These are phyloP conservation scores for Calameuta filiformis DNA, from an alignment of 2,888 invertebrate species.

Conservation along the genomic window DNA sequence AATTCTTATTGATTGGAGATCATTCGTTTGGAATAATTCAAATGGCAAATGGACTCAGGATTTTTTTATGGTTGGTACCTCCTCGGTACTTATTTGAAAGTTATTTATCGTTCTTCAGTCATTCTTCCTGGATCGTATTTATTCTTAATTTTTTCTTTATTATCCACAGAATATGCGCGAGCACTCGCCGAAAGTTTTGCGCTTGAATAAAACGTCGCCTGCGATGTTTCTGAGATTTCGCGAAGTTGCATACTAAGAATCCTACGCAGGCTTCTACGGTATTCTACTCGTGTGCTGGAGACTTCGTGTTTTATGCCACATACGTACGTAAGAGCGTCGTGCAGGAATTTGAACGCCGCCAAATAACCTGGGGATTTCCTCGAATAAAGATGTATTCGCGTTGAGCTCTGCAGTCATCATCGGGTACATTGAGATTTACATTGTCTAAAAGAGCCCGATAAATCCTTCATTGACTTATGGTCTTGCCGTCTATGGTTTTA, in stretches of 20 bases:
- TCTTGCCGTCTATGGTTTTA: neutral
- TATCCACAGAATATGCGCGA: neutral
- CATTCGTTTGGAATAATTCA: neutral
- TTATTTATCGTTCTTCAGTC: neutral
- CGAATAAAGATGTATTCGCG: slow-evolving; percentile 17
- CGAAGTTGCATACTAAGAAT: slow-evolving; percentile 11
- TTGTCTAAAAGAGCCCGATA: neutral
- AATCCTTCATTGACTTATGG: neutral
- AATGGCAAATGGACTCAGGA: neutral
- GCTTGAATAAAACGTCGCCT: slow-evolving; percentile 6
- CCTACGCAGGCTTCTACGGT: slow-evolving; percentile 10
- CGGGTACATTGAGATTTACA: neutral
- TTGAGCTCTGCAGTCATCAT: neutral
- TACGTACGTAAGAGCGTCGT: slow-evolving; percentile 23
- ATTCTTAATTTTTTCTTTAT: neutral
- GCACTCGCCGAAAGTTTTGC: neutral
- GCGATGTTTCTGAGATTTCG: neutral
- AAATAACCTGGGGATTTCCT: slow-evolving; percentile 30
- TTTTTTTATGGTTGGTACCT: neutral
- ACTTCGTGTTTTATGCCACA: slow-evolving; percentile 10
- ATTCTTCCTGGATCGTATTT: neutral
- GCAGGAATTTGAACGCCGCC: slow-evolving; percentile 31
- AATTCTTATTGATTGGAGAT: neutral
- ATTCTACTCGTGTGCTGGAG: slow-evolving; percentile 36
- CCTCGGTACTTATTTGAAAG: neutral